These are phyloP conservation scores for Hypomesus transpacificus DNA, from an alignment of 2,113 vertebrate species.

Conservation along the genomic window DNA sequence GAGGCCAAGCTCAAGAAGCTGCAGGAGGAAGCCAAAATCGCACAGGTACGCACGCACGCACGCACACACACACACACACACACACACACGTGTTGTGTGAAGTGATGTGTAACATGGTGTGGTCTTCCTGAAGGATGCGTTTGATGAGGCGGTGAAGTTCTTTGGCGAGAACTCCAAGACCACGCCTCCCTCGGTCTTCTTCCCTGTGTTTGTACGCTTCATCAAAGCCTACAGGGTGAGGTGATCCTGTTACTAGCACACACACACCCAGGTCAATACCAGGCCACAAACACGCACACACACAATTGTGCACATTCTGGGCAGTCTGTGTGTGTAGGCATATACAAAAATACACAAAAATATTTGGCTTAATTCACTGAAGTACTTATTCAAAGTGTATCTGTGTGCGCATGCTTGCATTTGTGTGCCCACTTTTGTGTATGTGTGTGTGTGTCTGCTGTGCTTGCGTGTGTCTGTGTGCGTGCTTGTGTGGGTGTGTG, in stretches of 20 bases:
- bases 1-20: slow-evolving; percentile 90
- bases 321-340: neutral
- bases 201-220: slow-evolving; percentile 94
- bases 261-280: neutral
- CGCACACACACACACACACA: neutral
- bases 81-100: neutral
- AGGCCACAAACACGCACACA: neutral
- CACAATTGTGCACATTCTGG: neutral
- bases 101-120: neutral
- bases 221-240: slow-evolving; percentile 93
- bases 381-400: neutral
- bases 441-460: neutral
- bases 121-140: slow-evolving; percentile 79
- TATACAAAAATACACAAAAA: neutral
- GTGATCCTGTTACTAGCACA: neutral
- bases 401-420: neutral
- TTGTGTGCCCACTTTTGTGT: neutral
- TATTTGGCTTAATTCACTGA: no score
- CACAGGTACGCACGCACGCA: slow-evolving; percentile 78
- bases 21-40: slow-evolving; percentile 89
- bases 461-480: neutral
- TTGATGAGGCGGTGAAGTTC: slow-evolving; percentile 88
- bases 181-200: slow-evolving; percentile 92
- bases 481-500: neutral
- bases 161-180: slow-evolving; percentile 94